Evolutionary conservation across 2,888 invertebrate species (phyloP), one percentile per base, ranked within the genome.

Genomic region (Eulithis prunata): DNA sequence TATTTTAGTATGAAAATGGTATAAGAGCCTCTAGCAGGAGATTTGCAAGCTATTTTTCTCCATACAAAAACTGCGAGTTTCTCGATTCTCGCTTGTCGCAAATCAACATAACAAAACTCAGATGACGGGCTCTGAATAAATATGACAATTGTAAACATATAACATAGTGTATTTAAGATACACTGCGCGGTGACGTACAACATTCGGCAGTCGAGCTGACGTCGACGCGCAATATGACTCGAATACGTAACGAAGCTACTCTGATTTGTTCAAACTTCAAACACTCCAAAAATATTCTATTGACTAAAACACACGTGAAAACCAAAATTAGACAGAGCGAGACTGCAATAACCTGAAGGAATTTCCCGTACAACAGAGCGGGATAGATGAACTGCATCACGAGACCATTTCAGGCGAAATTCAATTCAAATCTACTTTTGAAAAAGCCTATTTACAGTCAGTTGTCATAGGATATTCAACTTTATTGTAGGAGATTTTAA

Each of bases 381-480:
- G 73, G 87, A 88, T 69, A 66, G 74, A 69, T 71, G 49, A 73
- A 76, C 75, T 88, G 88, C 89, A 89, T 74, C 86, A 76, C 84
- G 85, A 80, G 79, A 82, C 91, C 90, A 87, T 88, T 90, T 90
- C 89, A 81, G 90, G 89, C 82, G 84, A 86, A 85, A 81, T 80
- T 77, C 78, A 63, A 65, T 57, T 64, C 69, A 43, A 57, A 57
- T 57, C 57, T 68, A 65, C 62, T 71, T 64, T 66, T 66, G 71
- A 76, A 78, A 81, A 46, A 72, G 62, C 78, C 7, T 77, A 84
- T 73, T 62, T 72, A 52, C 56, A 58, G 4, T 2, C 13, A n/a
- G 7, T 38, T 12, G 3, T 0, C 8, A 59, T 65, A 45, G 13
- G 4, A 76, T 73, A 69, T 70, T 69, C 38, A 59, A 70, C 67